Evolutionary conservation across 1,140 invertebrate genomes (phyloP).

Genomic region (Heterodera carotae): DNA sequence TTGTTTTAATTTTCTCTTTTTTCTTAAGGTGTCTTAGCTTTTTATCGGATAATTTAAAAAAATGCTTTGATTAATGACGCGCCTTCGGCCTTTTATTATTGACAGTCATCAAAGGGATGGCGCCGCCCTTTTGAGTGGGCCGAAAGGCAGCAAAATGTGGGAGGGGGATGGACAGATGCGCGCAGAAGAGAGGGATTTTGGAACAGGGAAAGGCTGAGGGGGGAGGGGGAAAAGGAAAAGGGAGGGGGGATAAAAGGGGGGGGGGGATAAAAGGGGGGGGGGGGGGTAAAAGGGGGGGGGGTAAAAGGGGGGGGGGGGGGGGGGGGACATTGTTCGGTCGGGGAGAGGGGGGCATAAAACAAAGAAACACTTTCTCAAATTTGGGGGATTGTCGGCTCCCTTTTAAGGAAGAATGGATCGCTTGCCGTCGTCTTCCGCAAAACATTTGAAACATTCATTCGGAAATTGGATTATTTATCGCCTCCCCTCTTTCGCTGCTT

Average conservation of each 20-base stretch:
- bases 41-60: not conserved
- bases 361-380: not conserved
- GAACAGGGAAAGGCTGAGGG: not conserved
- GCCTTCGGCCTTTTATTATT: slow-evolving; percentile 3
- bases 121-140: not conserved
- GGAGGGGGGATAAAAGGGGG: not conserved
- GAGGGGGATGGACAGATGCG: not conserved
- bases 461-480: too few species aligned
- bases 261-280: not conserved
- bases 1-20: not conserved
- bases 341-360: not conserved
- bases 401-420: too few species aligned
- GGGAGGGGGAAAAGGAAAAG: not conserved
- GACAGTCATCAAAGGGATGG: slow-evolving; percentile 16
- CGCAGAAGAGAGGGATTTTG: slow-evolving; percentile 2
- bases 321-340: not conserved
- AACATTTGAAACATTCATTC: too few species aligned
- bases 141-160: slow-evolving; percentile 7
- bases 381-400: not conserved
- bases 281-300: not conserved
- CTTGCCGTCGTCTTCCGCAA: too few species aligned
- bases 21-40: too few species aligned
- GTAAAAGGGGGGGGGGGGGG: not conserved
- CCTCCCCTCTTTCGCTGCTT: too few species aligned
- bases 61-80: not conserved